Evolutionary conservation across 1,140 invertebrate species (phyloP), one percentile per base, ranked within the genome.

Genomic region (Choristoneura fumiferana): DNA sequence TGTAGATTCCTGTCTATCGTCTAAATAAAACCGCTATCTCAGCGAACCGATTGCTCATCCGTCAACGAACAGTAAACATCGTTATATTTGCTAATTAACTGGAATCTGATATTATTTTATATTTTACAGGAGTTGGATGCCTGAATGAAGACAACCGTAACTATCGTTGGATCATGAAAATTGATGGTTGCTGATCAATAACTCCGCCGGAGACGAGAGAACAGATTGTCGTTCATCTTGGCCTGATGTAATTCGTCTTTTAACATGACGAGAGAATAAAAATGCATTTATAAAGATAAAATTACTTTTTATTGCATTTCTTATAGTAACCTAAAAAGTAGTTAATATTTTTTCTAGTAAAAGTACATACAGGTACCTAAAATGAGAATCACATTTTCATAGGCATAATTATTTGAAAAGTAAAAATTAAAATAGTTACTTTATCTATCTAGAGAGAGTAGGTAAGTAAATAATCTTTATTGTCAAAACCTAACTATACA

Each of bases 81-180:
- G 43, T n/a, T 12, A 1, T 8, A 29, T 22, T 12, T 12, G 43
- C 17, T 22, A 18, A 49, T 12, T 18, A 17, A 9, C 40, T 12
- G 40, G 18, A 49, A 18, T 15, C 18, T 18, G 43, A 29, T 12
- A 49, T 33, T 10, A 15, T 29, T 43, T 49, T 29, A 22, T 33
- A 17, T 49, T 43, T 29, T 29, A 29, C 43, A 49, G 43, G 43
- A 39, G 10, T 39, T n/a, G 37, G 37, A 22, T 29, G 43, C 43
- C 43, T 22, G 43, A 18, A 12, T 49, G 43, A 49, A 33, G 43
- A 49, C 43, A 8, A 22, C 43, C 15, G 10, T 40, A 9, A 22
- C 18, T 18, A 45, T 1, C 18, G 17, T 22, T 49, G 18, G 43
- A 8, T 49, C 15, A n/a, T 17, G 38, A 40, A 9, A 43, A 22